Evolutionary conservation across 2,113 vertebrate species (phyloP).

Genomic region (Oplegnathus fasciatus): DNA sequence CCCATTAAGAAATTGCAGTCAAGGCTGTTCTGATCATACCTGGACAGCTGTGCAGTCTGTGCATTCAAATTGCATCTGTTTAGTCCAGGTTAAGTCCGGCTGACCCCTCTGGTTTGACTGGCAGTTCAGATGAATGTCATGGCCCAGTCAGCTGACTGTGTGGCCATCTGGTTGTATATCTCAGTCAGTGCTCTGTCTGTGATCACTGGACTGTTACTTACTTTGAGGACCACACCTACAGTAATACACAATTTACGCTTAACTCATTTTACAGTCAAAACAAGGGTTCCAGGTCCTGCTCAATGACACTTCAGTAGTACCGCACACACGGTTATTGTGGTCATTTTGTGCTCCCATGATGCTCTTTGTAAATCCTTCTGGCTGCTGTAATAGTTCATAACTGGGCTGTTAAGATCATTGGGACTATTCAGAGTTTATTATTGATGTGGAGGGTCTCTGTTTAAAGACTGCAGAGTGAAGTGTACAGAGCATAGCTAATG

Average conservation of each 20-base stretch:
- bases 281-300: background rate
- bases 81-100: background rate
- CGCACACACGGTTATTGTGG: background rate
- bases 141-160: background rate
- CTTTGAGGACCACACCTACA: background rate
- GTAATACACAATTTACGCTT: too few species aligned
- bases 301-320: too few species aligned
- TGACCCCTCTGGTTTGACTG: background rate
- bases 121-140: background rate
- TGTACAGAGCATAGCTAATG: background rate
- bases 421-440: constrained; percentile 27
- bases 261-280: background rate
- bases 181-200: background rate
- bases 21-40: background rate
- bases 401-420: background rate
- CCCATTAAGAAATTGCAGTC: background rate
- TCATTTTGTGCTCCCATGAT: background rate
- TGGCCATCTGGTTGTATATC: constrained; percentile 4
- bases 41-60: background rate
- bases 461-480: background rate
- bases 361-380: background rate
- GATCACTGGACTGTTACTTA: background rate
- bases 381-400: background rate
- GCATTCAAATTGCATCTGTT: background rate
- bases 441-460: constrained; percentile 27